Evolutionary conservation across 2,888 invertebrate species (phyloP), one percentile per base, ranked within the genome.

Genomic region (Odiellus spinosus): DNA sequence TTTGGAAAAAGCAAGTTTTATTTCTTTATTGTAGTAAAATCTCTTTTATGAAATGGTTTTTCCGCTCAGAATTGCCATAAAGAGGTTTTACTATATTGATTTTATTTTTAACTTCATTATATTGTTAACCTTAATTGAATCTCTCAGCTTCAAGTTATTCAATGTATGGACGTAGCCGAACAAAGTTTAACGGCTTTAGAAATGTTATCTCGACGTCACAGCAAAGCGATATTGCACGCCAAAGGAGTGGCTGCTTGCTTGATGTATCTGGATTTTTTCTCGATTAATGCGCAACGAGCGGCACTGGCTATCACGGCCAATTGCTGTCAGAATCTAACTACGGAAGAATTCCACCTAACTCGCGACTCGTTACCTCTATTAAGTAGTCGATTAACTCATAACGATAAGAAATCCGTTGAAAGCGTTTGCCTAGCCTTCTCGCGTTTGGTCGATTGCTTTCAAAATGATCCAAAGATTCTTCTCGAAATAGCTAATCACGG

Each of bases 151-250:
- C 91, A 95, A 70, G 85, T 88, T 19, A 98, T 96, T 60, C 95
- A 95, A 58, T 98, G 96, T 66, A 96, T 98, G 88, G 98, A 98
- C 69, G 96, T 98, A 17, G 98, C 98, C 3, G 98, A 98, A 67
- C 96, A 98, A 70, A 87, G 91, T 56, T 74, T 98, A 52, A 91
- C 95, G 4, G 96, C 96, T 2, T 72, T 98, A 38, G 96, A 98
- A 64, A 95, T 95, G 80, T 73, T 98, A 44, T 96, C 95, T 0
- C 75, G 91, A 12, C 74, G 95, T 50, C 98, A 98, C 69, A 88
- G 91, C 60, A 98, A 96, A 70, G 79, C 90, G 38, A 96, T 98
- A 57, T 70, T 98, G 51, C 85, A 87, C 67, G 88, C 90, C 86
- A 79, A 87, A 56, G 96, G 96, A 26, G 93, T 98, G 3, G 80